A percentile compares a stretch with the other conserved stretches of the same genome.
phyloP scores from a whole-genome alignment of 35 echinoderm and acorn worm genomes.

The Ophiothrix spiculata region DNA sequence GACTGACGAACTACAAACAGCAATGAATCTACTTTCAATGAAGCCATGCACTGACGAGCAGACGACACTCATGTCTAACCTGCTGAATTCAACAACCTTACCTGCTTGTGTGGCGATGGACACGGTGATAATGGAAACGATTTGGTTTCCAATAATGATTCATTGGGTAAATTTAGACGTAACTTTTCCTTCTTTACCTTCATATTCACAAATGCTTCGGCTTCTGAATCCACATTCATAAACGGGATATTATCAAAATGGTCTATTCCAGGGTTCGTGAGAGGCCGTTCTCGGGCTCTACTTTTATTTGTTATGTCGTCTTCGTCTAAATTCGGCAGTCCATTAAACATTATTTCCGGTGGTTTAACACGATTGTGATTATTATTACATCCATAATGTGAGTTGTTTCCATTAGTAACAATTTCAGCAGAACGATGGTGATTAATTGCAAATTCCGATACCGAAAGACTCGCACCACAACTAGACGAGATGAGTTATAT shows the following conservation, averaged over 20 bases:
- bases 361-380: neutral
- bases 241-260: neutral
- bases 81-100: neutral
- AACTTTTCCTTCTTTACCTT: slow-evolving; percentile 5
- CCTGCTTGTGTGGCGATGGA: slow-evolving; percentile 27
- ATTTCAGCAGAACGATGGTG: neutral
- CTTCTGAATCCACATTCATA: neutral
- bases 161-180: neutral
- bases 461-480: neutral
- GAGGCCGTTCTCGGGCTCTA: neutral
- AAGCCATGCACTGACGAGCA: neutral
- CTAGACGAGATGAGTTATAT: too few species aligned
- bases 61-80: neutral
- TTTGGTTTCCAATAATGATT: slow-evolving; percentile 7
- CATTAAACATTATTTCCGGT: neutral
- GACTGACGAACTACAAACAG: too few species aligned
- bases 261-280: neutral
- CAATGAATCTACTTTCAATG: too few species aligned
- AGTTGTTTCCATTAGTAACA: neutral
- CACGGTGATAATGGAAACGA: slow-evolving; percentile 26
- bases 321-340: neutral
- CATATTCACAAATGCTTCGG: neutral
- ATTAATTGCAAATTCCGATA: neutral
- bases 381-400: neutral
- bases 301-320: neutral